A percentile compares a stretch with the other conserved stretches of the same genome.
Conservation (phyloP, 2,797 vertebrate species). For the Cryptoblepharus egeriae region DNA sequence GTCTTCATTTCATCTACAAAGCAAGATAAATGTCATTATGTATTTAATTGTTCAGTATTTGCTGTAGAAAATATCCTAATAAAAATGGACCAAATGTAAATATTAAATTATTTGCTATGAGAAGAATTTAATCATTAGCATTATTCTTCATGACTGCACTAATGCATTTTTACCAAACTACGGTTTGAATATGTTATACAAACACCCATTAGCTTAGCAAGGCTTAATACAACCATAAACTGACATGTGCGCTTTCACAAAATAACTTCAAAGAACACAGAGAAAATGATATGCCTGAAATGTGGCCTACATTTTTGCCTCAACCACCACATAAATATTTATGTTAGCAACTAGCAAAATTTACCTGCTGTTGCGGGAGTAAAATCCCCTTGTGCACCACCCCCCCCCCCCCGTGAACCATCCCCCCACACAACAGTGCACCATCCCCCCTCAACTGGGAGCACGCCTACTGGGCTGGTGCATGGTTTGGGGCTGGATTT, state of each 20-base stretch:
- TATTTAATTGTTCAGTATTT: conserved; percentile 50
- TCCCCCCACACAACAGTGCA: too few relatives aligned
- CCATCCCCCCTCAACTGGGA: too few relatives aligned
- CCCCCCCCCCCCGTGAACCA: too few relatives aligned
- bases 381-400: too few relatives aligned
- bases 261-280: conserved; percentile 44
- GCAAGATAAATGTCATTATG: conserved; percentile 21
- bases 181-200: conserved; percentile 62
- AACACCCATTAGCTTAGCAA: conserved; percentile 60
- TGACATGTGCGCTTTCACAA: conserved; percentile 60
- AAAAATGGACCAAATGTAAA: conserved; percentile 56
- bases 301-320: background rate
- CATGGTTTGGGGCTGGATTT: too few relatives aligned
- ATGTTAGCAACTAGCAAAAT: conserved; percentile 17
- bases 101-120: conserved; percentile 54
- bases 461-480: too few relatives aligned
- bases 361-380: too few relatives aligned
- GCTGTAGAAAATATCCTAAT: conserved; percentile 58
- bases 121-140: conserved; percentile 65
- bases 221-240: conserved; percentile 59
- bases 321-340: background rate
- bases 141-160: conserved; percentile 66
- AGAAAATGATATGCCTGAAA: conserved; percentile 10
- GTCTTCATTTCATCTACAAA: background rate
- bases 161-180: conserved; percentile 61